phyloP scores from a whole-genome alignment of 2,797 vertebrate genomes.

The Helicolenus hilgendorfi region DNA sequence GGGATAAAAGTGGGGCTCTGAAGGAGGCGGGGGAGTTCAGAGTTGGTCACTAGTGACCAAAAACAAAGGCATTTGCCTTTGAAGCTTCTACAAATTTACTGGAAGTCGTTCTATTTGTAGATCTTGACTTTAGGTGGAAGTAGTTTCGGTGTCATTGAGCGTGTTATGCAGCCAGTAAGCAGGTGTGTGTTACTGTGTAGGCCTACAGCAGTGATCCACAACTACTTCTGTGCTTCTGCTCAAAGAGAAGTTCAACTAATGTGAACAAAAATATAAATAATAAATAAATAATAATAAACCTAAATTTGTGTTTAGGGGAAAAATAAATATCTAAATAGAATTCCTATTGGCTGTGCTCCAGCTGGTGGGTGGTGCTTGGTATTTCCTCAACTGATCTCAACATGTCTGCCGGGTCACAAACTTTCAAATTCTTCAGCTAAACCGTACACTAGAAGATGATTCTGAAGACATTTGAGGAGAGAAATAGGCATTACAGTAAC shows the following conservation, averaged over 20 bases:
- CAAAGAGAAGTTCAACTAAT: background rate
- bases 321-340: background rate
- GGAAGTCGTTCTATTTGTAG: background rate
- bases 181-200: background rate
- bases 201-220: too few relatives aligned
- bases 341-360: background rate
- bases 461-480: too few relatives aligned
- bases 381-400: too few relatives aligned
- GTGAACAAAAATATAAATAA: background rate
- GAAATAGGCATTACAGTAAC: too few relatives aligned
- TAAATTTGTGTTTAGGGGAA: background rate
- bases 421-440: too few relatives aligned
- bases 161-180: background rate
- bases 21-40: slow-evolving; percentile 46
- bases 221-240: background rate
- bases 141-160: background rate
- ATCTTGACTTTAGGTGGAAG: background rate
- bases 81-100: background rate
- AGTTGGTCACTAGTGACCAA: slow-evolving; percentile 22
- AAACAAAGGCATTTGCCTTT: slow-evolving; percentile 17
- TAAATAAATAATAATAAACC: background rate
- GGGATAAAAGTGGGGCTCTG: slow-evolving; percentile 36
- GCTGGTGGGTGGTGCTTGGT: too few relatives aligned
- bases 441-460: too few relatives aligned
- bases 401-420: accelerated